Base-by-base conservation (phyloP, 1,140 invertebrate genomes). In the Drosophila suzukii region DNA sequence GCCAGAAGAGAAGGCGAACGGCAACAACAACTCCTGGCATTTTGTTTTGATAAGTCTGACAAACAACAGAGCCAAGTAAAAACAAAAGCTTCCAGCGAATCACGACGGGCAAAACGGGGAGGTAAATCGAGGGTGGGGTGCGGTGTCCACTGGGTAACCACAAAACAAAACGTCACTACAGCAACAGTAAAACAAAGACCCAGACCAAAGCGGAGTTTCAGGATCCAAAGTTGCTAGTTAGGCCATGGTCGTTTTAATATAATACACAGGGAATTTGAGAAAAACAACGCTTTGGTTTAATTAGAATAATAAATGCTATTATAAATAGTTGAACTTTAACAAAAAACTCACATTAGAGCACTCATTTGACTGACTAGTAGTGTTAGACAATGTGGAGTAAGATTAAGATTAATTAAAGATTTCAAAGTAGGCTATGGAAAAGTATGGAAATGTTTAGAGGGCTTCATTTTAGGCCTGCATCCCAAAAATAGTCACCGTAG, bases 31-130 rank as follows among this genome's bases (percentile, higher is more conserved):
- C 44, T 65, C 46, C 74, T 80, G 71, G 71, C 75, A 86, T 76
- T 82, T 89, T 89, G 81, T 89, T 89, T 83, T 89, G 84, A 88
- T 80, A 88, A 89, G 62, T 83, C 84, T 80, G 80, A 74, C 80
- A 81, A 80, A 80, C 81, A 84, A 62, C 60, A 81, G 51, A 62
- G 84, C 57, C 56, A 62, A 86, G 72, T 82, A 68, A 86, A 86
- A 86, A 88, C 75, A 89, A 89, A 83, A 80, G 84, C 73, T 66
- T 50, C 57, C 70, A 89, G 74, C 83, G 79, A 88, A 88, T 78
- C 67, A 73, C 78, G 60, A 54, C 55, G 55, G 61, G 27, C 5
- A 8, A n/a, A 17, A 10, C 3, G 41, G 41, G 2, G 15, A n/a
- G 15, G 15, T 6, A n/a, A 6, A 7, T n/a, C n/a, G n/a, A n/a